Evolutionary conservation across 2,888 invertebrate genomes (phyloP).

Genomic region (Latheticus oryzae): DNA sequence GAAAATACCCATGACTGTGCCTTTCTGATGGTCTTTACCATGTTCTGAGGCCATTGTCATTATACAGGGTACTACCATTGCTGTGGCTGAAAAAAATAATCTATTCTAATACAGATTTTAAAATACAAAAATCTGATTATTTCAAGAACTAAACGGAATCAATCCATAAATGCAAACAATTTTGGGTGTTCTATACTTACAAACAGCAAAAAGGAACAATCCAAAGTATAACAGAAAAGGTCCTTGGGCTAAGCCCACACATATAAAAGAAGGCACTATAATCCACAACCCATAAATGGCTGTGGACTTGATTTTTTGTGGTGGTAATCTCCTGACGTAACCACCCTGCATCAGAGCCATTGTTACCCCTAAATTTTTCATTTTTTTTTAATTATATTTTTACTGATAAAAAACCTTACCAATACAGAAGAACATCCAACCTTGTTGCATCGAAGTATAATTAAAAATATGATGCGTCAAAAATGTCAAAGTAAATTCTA

Average conservation of each 20-base stretch:
- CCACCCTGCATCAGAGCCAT: conserved; percentile 94
- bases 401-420: conserved; percentile 68
- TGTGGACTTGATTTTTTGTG: conserved; percentile 77
- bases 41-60: conserved; percentile 91
- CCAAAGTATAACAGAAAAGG: conserved; percentile 80
- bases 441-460: conserved; percentile 95
- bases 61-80: conserved; percentile 95
- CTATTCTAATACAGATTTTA: too few relatives aligned
- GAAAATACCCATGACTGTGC: conserved; percentile 92
- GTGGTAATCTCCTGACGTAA: conserved; percentile 83
- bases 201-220: conserved; percentile 88
- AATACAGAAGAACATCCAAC: conserved; percentile 96
- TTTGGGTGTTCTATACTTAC: too few relatives aligned
- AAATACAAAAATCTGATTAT: too few relatives aligned
- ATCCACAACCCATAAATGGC: conserved; percentile 83
- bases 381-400: background rate
- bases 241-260: conserved; percentile 80
- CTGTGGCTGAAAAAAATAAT: conserved; percentile 74
- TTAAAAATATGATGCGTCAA: conserved; percentile 92
- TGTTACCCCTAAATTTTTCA: too few relatives aligned
- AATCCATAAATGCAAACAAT: too few relatives aligned
- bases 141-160: too few relatives aligned
- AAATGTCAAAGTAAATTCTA: conserved; percentile 98
- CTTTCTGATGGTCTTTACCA: conserved; percentile 86
- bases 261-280: conserved; percentile 87